phyloP scores from a whole-genome alignment of 2,888 invertebrate species.

The Pheosia gnoma region DNA sequence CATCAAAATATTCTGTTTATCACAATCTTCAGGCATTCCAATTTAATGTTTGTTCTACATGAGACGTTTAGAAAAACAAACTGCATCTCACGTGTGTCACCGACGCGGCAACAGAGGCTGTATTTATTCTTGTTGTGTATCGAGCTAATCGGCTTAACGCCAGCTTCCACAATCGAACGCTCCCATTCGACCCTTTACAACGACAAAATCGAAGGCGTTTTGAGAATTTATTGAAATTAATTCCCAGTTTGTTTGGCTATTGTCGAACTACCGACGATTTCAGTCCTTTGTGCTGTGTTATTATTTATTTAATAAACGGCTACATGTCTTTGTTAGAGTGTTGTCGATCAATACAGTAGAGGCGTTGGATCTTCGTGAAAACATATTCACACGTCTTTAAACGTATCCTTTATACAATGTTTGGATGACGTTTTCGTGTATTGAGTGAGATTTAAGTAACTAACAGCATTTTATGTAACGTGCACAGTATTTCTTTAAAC shows the following conservation, averaged over 20 bases:
- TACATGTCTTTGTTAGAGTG: conserved; percentile 66
- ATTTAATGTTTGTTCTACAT: not conserved
- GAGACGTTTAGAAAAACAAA: conserved; percentile 52
- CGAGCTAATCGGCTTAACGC: conserved; percentile 79
- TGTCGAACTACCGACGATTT: conserved; percentile 73
- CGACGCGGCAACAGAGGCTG: conserved; percentile 52
- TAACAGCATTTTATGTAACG: too few relatives aligned
- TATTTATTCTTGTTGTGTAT: conserved; percentile 71
- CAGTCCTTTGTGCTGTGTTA: conserved; percentile 65
- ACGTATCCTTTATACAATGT: conserved; percentile 10
- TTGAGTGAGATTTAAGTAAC: too few relatives aligned
- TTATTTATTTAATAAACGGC: conserved; percentile 81
- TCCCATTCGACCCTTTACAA: conserved; percentile 62
- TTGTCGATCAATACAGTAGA: conserved; percentile 63
- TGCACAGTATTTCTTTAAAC: too few relatives aligned
- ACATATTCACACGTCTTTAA: conserved; percentile 37
- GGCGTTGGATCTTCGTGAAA: conserved; percentile 49
- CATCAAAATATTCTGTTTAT: too few relatives aligned
- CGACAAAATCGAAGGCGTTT: conserved; percentile 74
- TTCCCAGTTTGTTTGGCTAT: conserved; percentile 80
- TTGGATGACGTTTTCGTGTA: not conserved
- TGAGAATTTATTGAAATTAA: conserved; percentile 80
- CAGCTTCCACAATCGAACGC: conserved; percentile 58
- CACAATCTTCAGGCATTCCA: too few relatives aligned
- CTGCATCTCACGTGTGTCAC: conserved; percentile 66